These are phyloP conservation scores for Acanthoscelides obtectus DNA, from an alignment of 2,888 invertebrate species.

Conservation along the genomic window DNA sequence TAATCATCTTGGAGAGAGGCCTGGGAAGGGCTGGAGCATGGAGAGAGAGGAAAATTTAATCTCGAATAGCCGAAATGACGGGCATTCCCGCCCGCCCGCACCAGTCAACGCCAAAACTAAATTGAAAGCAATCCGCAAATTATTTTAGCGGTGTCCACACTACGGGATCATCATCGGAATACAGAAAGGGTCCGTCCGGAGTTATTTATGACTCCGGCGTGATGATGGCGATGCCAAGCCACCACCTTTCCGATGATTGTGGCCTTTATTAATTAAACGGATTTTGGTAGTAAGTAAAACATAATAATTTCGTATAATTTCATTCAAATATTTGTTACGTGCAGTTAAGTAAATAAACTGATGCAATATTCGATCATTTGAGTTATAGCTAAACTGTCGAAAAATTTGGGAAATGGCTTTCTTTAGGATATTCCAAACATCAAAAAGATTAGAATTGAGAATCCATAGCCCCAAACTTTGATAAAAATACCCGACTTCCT, in stretches of 20 bases:
- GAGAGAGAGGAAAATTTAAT: slow-evolving; percentile 13
- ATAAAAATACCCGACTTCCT: too few species aligned
- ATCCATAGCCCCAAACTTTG: too few species aligned
- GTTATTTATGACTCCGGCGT: background rate
- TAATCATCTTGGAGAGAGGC: background rate
- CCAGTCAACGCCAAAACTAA: slow-evolving; percentile 13
- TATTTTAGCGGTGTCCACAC: slow-evolving; percentile 17
- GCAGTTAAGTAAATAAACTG: too few species aligned
- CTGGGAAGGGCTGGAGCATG: background rate
- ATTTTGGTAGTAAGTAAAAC: too few species aligned
- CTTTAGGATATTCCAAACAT: too few species aligned
- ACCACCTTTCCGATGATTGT: background rate
- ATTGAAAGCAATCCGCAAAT: slow-evolving; percentile 19
- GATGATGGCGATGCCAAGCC: background rate
- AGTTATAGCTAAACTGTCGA: too few species aligned
- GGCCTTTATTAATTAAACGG: too few species aligned
- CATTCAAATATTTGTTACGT: too few species aligned
- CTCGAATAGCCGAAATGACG: slow-evolving; percentile 17
- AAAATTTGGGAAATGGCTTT: too few species aligned
- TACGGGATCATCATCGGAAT: background rate
- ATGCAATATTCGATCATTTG: too few species aligned
- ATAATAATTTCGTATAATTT: too few species aligned
- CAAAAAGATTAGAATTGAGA: too few species aligned
- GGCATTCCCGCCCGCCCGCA: slow-evolving; percentile 14
- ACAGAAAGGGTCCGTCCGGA: background rate